phyloP scores from a whole-genome alignment of 2,797 vertebrate species.

The Prionace glauca region DNA sequence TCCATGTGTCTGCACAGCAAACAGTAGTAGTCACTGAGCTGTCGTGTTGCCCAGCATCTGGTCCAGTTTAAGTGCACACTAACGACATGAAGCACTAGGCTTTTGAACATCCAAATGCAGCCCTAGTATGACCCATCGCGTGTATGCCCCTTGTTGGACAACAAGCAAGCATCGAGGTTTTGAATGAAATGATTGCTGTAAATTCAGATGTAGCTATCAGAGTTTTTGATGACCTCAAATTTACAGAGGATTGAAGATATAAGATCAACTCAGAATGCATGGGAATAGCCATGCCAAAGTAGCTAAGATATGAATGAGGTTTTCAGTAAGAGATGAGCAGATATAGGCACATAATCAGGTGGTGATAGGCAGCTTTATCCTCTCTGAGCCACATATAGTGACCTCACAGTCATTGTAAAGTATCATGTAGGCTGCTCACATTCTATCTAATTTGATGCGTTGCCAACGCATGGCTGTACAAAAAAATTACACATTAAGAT shows the following conservation, averaged over 20 bases:
- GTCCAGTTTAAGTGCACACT: too few species aligned
- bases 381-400: background rate
- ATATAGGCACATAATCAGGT: background rate
- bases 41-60: too few species aligned
- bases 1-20: too few species aligned
- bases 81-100: too few species aligned
- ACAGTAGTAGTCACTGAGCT: too few species aligned
- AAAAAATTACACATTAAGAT: background rate
- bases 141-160: too few species aligned
- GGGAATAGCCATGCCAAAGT: background rate
- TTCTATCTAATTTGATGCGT: background rate
- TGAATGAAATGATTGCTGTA: background rate
- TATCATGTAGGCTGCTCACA: background rate
- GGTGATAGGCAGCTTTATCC: background rate
- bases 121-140: too few species aligned
- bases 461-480: too few species aligned
- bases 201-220: background rate
- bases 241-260: background rate
- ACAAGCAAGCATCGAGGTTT: background rate
- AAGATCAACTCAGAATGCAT: background rate
- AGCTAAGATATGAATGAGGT: background rate
- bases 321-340: background rate
- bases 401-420: background rate
- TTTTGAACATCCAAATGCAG: too few species aligned
- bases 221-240: background rate